Base-by-base conservation (phyloP, 2,113 vertebrate species). In the Notothenia rossii region DNA sequence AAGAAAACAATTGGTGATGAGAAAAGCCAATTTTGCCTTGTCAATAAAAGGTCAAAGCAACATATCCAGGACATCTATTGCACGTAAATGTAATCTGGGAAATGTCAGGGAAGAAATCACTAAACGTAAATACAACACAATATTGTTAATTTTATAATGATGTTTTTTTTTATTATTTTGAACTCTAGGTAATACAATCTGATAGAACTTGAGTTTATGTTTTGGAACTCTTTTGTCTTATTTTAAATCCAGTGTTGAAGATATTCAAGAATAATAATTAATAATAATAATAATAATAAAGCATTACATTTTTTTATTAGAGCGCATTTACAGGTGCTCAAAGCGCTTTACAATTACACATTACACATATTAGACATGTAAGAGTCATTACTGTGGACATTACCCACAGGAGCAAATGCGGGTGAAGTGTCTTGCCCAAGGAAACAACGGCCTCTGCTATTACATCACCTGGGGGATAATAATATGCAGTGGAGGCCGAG, bases 1-100 rank as follows among this genome's bases (percentile, higher is more conserved):
- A 81, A 77, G 7, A 40, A 69, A 77, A 84, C 53, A 72, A 70
- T 29, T 54, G 64, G 59, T 81, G 76, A 29, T 14, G 45, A 83
- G 65, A 56, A 56, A 69, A 77, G 80, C 53, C 43, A 85, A 71
- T 89, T 88, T 72, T 45, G 36, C 43, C 74, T 78, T 33, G 50
- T 75, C 79, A 61, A 58, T 33, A 74, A 71, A 71, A 87, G 48
- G 56, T 68, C 75, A 87, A 50, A 8, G 17, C n/a, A 64, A 36
- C 11, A 73, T 25, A 65, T 40, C 11, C n/a, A 64, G 46, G n/a
- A 62, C 60, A 65, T 50, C 22, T 20, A 45, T 0, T 20, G 12
- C 29, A 25, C 9, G 36, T 9, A 8, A 10, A 7, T 17, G 14
- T 20, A 36, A 5, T 14, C 36, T 49, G 15, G 15, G 49, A 49